Evolutionary conservation across 2,797 vertebrate genomes (phyloP).

Genomic region (Amblyraja radiata): DNA sequence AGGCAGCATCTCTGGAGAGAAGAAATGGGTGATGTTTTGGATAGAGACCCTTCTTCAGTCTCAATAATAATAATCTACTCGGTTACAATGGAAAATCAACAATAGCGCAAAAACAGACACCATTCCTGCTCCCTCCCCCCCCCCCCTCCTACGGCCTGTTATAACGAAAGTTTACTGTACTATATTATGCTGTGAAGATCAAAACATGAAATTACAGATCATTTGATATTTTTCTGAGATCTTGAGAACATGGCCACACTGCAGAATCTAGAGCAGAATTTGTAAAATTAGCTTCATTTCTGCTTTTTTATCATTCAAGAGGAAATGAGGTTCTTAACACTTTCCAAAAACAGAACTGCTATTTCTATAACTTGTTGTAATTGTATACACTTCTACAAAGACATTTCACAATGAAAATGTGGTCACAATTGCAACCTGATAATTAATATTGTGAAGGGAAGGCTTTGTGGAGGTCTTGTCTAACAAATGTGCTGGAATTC

Average conservation of each 20-base stretch:
- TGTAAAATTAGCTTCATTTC: neutral
- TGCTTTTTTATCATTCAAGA: constrained; percentile 19
- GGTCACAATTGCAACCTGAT: neutral
- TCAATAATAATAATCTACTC: too few species aligned
- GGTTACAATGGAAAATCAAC: too few species aligned
- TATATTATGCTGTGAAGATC: neutral
- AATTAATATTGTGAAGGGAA: too few species aligned
- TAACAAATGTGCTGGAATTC: too few species aligned
- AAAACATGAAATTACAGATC: neutral
- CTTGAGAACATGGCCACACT: neutral
- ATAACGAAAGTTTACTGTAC: too few species aligned
- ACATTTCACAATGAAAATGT: neutral
- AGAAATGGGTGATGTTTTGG: too few species aligned
- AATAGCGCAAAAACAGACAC: too few species aligned
- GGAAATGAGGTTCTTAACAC: neutral
- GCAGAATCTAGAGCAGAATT: neutral
- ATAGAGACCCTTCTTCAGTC: too few species aligned
- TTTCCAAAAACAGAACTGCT: neutral
- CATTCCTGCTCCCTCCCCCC: too few species aligned
- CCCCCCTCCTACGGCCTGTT: too few species aligned
- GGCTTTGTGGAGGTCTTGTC: too few species aligned
- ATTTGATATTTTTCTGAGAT: neutral
- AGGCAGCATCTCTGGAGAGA: too few species aligned
- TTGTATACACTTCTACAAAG: neutral
- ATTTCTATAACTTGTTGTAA: neutral